Conservation (phyloP, 2,797 vertebrate species). For the Microcaecilia unicolor region DNA sequence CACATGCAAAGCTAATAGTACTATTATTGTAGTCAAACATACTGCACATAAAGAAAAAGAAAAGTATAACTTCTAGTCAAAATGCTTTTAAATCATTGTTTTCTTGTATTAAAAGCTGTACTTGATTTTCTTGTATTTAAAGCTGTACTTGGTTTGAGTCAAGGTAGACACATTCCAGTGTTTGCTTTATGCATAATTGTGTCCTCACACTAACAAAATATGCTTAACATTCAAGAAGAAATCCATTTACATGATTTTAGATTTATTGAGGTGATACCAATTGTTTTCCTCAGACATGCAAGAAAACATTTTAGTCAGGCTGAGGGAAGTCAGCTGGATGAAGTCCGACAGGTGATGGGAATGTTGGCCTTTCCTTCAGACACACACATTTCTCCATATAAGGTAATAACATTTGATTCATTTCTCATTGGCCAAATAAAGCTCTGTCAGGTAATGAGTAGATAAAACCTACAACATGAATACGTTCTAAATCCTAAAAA, state of each 20-base stretch:
- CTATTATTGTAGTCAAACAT: background rate
- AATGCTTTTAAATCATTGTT: too few relatives aligned
- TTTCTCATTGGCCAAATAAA: background rate
- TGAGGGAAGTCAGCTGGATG: slow-evolving; percentile 92
- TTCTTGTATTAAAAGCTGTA: too few relatives aligned
- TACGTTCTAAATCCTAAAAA: too few relatives aligned
- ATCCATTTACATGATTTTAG: background rate
- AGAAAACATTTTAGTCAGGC: slow-evolving; percentile 98
- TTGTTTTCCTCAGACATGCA: slow-evolving; percentile 70
- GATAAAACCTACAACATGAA: too few relatives aligned
- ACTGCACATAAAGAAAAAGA: too few relatives aligned
- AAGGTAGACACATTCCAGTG: background rate
- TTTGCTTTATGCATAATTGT: background rate
- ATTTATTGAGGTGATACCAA: background rate
- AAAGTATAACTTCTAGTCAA: too few relatives aligned
- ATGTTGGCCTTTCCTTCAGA: slow-evolving; percentile 98
- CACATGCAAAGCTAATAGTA: too few relatives aligned
- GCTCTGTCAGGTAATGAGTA: too few relatives aligned
- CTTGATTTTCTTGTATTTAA: too few relatives aligned
- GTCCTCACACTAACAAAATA: background rate
- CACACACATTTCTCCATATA: slow-evolving; percentile 96
- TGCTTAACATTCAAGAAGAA: background rate
- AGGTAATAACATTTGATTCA: slow-evolving; percentile 63
- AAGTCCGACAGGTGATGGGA: slow-evolving; percentile 97
- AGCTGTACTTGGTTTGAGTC: too few relatives aligned